phyloP scores from a whole-genome alignment of 2,113 vertebrate genomes.

The Phylloscopus whistleri region DNA sequence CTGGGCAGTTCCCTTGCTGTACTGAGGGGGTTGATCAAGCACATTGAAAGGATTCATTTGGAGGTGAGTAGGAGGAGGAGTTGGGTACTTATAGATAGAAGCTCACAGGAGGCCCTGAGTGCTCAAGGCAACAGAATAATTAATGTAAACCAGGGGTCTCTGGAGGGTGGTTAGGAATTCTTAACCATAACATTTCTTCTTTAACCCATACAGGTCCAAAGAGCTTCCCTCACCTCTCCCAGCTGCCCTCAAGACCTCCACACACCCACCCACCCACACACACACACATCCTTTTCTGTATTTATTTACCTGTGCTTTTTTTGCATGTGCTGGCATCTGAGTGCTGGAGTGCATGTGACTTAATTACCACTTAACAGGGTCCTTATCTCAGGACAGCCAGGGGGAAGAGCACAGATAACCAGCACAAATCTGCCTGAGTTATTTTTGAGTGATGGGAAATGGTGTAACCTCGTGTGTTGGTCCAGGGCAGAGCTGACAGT shows the following conservation, averaged over 20 bases:
- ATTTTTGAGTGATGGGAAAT: neutral
- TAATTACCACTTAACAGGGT: neutral
- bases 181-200: conserved; percentile 67
- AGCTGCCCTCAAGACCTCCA: neutral
- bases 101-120: conserved; percentile 27
- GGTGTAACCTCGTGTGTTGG: neutral
- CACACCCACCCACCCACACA: neutral
- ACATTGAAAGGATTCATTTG: neutral
- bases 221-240: neutral
- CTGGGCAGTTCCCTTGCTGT: neutral
- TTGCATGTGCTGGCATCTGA: neutral
- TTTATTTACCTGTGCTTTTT: neutral
- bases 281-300: accelerated
- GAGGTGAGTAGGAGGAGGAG: conserved; percentile 19
- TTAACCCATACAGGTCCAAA: conserved; percentile 52
- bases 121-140: conserved; percentile 80
- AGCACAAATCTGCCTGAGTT: neutral
- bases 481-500: neutral
- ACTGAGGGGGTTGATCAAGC: neutral
- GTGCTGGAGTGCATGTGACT: neutral
- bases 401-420: neutral
- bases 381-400: neutral
- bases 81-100: conserved; percentile 38
- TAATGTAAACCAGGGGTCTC: conserved; percentile 78
- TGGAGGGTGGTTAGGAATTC: conserved; percentile 73